These are phyloP conservation scores for Oreonectes daqikongensis DNA, from an alignment of 2,797 vertebrate species.

Conservation along the genomic window DNA sequence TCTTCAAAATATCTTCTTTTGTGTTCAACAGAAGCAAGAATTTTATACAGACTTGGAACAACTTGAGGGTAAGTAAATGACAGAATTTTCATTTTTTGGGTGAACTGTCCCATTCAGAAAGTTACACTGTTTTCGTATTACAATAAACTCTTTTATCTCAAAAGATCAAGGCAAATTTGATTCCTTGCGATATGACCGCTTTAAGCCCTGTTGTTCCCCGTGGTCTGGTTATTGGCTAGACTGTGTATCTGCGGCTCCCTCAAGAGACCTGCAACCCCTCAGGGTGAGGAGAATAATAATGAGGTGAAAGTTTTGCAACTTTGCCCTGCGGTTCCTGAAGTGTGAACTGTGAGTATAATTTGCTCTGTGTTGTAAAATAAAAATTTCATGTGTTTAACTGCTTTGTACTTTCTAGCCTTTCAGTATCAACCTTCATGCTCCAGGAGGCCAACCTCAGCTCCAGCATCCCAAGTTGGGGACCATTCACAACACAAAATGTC, in stretches of 20 bases:
- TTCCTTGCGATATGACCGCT: neutral
- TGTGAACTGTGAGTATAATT: neutral
- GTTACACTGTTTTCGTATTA: neutral
- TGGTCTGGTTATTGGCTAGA: neutral
- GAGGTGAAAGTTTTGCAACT: neutral
- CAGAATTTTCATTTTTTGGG: neutral
- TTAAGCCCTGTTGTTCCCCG: neutral
- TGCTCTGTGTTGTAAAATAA: neutral
- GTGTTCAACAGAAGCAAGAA: neutral
- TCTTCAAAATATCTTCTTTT: neutral
- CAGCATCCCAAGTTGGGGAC: neutral
- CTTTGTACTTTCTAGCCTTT: too few relatives aligned
- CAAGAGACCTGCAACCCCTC: neutral
- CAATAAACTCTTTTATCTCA: constrained; percentile 13
- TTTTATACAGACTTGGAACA: neutral
- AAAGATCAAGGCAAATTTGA: neutral
- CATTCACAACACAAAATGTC: neutral
- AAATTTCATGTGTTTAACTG: too few relatives aligned
- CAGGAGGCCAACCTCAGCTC: neutral
- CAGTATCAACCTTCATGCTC: too few relatives aligned
- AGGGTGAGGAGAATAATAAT: neutral
- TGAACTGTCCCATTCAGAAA: neutral
- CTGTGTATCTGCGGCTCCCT: neutral
- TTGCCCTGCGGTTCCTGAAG: neutral
- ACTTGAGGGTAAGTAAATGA: neutral